Conservation (phyloP, 2,113 vertebrate genomes). For the Gallinago media region DNA sequence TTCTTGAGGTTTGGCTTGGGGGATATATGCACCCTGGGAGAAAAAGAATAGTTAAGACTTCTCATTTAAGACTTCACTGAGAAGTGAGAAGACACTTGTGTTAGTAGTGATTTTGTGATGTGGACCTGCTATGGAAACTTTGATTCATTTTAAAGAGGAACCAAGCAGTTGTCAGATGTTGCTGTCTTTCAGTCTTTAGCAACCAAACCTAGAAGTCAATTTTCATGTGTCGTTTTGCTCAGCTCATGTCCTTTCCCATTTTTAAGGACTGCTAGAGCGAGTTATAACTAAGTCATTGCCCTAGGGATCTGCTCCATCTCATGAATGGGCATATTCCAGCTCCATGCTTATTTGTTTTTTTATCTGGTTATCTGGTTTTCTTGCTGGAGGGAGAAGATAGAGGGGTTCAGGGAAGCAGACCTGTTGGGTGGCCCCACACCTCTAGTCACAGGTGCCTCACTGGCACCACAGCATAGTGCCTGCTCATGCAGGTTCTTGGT, state of each 20-base stretch:
- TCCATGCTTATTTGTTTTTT: neutral
- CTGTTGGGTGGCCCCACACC: neutral
- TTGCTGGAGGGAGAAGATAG: neutral
- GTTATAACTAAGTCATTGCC: neutral
- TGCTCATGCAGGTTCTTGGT: neutral
- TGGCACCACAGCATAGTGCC: accelerated
- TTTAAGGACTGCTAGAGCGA: neutral
- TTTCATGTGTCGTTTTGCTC: neutral
- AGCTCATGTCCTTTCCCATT: neutral
- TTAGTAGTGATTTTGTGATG: neutral
- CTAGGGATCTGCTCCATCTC: neutral
- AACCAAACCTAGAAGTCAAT: neutral
- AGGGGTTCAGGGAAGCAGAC: neutral
- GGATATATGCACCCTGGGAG: neutral
- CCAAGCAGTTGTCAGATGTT: neutral
- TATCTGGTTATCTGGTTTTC: neutral
- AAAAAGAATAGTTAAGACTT: neutral
- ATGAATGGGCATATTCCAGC: neutral
- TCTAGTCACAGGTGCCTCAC: neutral
- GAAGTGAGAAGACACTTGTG: neutral
- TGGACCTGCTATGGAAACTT: neutral
- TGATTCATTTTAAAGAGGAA: neutral
- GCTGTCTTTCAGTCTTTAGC: neutral
- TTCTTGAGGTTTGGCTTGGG: neutral
- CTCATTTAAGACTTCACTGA: neutral